Evolutionary conservation across 2,113 vertebrate species (phyloP), one percentile per base, ranked within the genome.

Genomic region (Emberiza fucata): DNA sequence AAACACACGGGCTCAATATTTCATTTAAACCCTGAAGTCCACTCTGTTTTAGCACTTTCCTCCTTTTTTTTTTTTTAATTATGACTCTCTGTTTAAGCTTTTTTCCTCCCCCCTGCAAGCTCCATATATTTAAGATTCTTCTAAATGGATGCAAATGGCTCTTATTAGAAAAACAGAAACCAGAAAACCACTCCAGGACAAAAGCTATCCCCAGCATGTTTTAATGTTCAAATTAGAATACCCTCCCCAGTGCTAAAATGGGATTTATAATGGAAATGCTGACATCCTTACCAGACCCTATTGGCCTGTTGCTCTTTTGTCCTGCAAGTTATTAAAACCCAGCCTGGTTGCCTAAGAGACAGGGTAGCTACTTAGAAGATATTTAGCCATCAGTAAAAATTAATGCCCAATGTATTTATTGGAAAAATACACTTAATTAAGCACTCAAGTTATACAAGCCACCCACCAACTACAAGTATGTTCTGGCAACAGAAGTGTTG

Each of bases 381-480:
- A 92, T 95, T 95, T 96, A 94, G 75, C 72, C 64, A 95, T 95
- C 94, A 97, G 87, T 97, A 95, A 94, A 96, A 95, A 96, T 94
- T 94, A 91, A 90, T 96, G 94, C 82, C 86, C 59, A 77, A 88
- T 44, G 63, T 79, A 95, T 95, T 95, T 95, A 92, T 81, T 94
- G 85, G 79, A 90, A 94, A 96, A 95, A 96, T 70, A 19, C 76
- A 85, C 56, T 92, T 95, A 95, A 95, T 96, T 90, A 97, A 95
- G 51, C 9, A 24, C 75, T 94, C 63, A 81, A 92, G 92, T 94
- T 95, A 93, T 92, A 86, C 64, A 94, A 96, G 45, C 91, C 87
- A 94, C 90, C 86, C 85, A 94, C 92, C 56, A 91, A 78, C 76
- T 80, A 51, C 73, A 92, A 95, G 78, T 75, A 70, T 66, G 44